These are phyloP conservation scores for Cosmorhoe ocellata DNA, from an alignment of 2,888 invertebrate genomes.

Conservation along the genomic window DNA sequence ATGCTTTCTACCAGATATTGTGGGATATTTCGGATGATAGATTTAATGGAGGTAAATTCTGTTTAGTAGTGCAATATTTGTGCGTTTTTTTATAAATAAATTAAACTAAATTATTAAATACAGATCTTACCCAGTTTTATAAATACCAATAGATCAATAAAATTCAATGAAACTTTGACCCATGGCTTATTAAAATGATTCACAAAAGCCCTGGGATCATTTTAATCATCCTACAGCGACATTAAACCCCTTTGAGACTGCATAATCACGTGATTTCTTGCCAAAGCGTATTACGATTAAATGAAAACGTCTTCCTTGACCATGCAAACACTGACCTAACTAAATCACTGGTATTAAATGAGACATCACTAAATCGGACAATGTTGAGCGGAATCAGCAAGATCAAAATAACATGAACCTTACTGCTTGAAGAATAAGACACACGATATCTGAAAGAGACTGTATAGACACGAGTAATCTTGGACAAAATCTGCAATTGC, in stretches of 20 bases:
- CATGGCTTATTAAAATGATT: too few species aligned
- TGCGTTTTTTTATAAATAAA: too few species aligned
- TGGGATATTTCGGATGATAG: too few species aligned
- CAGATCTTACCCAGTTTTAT: too few species aligned
- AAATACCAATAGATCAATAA: too few species aligned
- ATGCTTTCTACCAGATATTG: too few species aligned
- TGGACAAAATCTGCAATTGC: background rate
- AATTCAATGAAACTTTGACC: too few species aligned
- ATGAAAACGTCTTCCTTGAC: constrained; percentile 45
- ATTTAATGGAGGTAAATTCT: too few species aligned
- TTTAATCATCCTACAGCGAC: too few species aligned
- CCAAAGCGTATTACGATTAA: constrained; percentile 13
- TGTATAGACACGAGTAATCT: background rate
- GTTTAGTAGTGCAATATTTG: too few species aligned
- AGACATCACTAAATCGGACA: constrained; percentile 14
- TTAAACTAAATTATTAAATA: too few species aligned
- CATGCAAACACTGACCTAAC: constrained; percentile 38
- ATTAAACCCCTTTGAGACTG: background rate
- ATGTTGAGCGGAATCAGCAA: constrained; percentile 1
- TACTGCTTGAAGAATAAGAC: constrained; percentile 1
- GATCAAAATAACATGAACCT: constrained; percentile 1
- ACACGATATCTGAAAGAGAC: background rate
- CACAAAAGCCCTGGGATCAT: too few species aligned
- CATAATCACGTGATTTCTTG: background rate
- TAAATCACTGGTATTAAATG: constrained; percentile 13